These are phyloP conservation scores for Anabacerthia variegaticeps DNA, from an alignment of 2,797 vertebrate species.

Conservation along the genomic window DNA sequence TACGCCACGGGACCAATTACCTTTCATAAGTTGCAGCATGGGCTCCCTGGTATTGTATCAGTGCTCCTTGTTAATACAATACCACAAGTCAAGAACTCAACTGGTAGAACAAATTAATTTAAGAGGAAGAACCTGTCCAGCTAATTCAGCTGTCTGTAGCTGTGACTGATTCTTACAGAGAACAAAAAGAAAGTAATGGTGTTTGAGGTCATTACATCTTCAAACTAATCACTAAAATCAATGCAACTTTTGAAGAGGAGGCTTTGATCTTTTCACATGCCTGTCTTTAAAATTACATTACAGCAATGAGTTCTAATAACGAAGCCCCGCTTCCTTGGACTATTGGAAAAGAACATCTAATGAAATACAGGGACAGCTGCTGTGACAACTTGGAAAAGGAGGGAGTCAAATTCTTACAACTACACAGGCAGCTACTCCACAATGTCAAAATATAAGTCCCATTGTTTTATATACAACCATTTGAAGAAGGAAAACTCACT, in stretches of 20 bases:
- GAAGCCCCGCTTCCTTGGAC: not conserved
- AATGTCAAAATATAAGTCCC: constrained; percentile 58
- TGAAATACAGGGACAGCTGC: constrained; percentile 40
- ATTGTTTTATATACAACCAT: constrained; percentile 47
- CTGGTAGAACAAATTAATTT: not conserved
- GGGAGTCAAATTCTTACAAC: constrained; percentile 40
- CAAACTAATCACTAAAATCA: not conserved
- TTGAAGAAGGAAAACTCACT: constrained; percentile 31
- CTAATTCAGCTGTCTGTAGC: not conserved
- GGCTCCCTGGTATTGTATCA: not conserved
- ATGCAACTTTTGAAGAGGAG: constrained; percentile 27
- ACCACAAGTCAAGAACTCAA: not conserved
- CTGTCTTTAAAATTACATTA: constrained; percentile 15
- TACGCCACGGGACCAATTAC: not conserved
- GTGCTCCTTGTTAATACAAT: not conserved
- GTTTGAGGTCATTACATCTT: not conserved
- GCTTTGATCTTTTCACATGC: constrained; percentile 20
- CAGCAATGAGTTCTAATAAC: not conserved
- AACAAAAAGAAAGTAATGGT: not conserved
- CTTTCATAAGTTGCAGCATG: not conserved
- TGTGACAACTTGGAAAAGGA: constrained; percentile 26
- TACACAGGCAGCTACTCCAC: constrained; percentile 55
- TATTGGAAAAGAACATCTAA: constrained; percentile 22
- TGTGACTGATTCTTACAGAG: not conserved
- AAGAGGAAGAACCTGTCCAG: not conserved